Evolutionary conservation across 1,140 invertebrate species (phyloP), one percentile per base, ranked within the genome.

Genomic region (Physella acuta): DNA sequence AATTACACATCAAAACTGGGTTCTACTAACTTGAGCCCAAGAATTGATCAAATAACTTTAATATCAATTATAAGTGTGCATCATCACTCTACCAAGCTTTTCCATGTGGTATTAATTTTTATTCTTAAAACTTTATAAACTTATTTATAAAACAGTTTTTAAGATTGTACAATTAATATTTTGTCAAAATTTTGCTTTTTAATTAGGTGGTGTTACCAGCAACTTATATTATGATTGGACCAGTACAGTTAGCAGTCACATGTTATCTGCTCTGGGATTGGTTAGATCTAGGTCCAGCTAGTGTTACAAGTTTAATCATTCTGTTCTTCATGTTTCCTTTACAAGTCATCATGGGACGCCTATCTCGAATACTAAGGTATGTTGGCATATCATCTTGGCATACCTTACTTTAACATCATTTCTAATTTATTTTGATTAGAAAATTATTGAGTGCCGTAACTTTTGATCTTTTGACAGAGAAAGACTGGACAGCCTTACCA

Each of bases 301-400:
- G 91, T 16, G 80, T 94, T 2, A 88, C 91, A 55, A 93, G 93
- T 0, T 88, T 94, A 52, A 87, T 85, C 0, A 87, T 91, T 31
- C 88, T 95, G 76, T 78, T 95, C 44, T 74, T 93, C 0, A 91
- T 93, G 68, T 89, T 95, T 68, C 93, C 93, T 0, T 82, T 95
- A 59, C 92, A 81, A 91, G 91, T 89, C 71, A 89, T 87, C 77
- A 86, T 94, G 79, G 92, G 92, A 31, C 90, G 89, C 77, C 87
- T 89, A 62, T 90, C 90, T 0, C 89, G 91, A 0, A 86, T 86
- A 58, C 87, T 90, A 31, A 92, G 75, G 75, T 76, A 63, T 62
- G 28, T 44, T 44, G 39, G 20, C 8, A 11, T 44, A 20, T 44
- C 20, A 44, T 44, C 39, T 11, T 44, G 8, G 20, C 20, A 44